Percentiles rank a stretch among this genome's conserved stretches.
Evolutionary conservation across 2,797 vertebrate species (phyloP).

Genomic region (Tokudaia tokunoshimensis): DNA sequence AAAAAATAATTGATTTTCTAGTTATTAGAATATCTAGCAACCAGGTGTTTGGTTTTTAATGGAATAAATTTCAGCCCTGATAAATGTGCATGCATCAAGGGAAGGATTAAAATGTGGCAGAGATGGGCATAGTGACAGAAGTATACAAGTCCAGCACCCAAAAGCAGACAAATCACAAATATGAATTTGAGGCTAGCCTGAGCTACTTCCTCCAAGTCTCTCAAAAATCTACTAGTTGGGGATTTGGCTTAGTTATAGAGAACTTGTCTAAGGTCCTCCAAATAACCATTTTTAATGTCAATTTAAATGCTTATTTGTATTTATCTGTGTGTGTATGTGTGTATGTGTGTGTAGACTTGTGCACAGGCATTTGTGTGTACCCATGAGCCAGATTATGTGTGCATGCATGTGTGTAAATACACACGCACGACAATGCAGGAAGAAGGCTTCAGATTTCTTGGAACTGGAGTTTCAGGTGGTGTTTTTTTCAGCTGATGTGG

Average conservation of each 20-base stretch:
- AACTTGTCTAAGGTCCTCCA: neutral
- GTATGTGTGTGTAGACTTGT: no score
- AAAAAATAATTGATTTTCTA: conserved; percentile 16
- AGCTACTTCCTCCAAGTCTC: neutral
- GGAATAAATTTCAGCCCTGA: neutral
- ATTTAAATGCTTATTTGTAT: neutral
- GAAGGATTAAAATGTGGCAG: neutral
- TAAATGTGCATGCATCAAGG: neutral
- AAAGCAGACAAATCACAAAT: neutral
- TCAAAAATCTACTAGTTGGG: neutral
- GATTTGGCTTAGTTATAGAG: neutral
- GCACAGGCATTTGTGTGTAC: no score
- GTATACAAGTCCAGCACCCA: neutral
- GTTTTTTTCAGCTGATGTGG: neutral
- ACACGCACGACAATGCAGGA: no score
- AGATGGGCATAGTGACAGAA: neutral
- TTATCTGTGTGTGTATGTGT: neutral
- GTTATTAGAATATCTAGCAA: neutral
- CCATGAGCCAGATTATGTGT: no score
- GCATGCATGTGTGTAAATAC: no score
- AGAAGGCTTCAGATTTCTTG: neutral
- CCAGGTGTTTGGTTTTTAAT: neutral
- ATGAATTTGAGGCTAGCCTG: neutral
- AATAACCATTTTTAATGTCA: neutral
- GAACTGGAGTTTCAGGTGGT: neutral